Base-by-base conservation (phyloP, 1,140 invertebrate species). In the Onthophagus taurus region DNA sequence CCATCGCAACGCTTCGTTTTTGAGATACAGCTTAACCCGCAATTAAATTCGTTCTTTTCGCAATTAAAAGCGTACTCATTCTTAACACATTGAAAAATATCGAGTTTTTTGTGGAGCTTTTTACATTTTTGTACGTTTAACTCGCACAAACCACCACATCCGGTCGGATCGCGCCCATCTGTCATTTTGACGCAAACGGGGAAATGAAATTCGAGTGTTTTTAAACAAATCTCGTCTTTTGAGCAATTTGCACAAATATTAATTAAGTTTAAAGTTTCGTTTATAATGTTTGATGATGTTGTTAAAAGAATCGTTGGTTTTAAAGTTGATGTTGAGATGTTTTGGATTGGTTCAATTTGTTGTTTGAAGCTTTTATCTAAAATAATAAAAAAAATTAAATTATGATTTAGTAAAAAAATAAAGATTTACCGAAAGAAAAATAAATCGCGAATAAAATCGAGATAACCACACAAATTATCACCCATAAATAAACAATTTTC, bases 71-170 rank as follows among this genome's bases (percentile, higher is more conserved):
- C 63, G n/a, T 68, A 65, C 19, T 66, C 58, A 57, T 67, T 23
- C 53, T 61, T 42, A 59, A 54, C 41, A 50, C 74, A 76, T 7
- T 72, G 70, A 12, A 68, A 71, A 3, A 75, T 68, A 3, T 62
- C 60, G 6, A 61, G 53, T 17, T 55, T 52, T 37, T 56, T 60
- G 44, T 81, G 76, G 3, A 86, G 66, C 42, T 76, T 65, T 58
- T 81, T 78, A 60, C 84, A 88, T 45, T 77, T 76, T 59, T 88
- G 78, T 11, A 71, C 75, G 46, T 79, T 76, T 30, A 81, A 64
- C 18, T 71, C 63, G 57, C 84, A 88, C 4, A 80, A 66, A 2
- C 84, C 84, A 7, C 79, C 81, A 55, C 83, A 88, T 42, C 74
- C 84, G 45, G 79, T 81, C 1, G 79, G 76, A 60, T 86, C 83